Base-by-base conservation (phyloP, 1,140 invertebrate species). In the Sesamia nonagrioides region DNA sequence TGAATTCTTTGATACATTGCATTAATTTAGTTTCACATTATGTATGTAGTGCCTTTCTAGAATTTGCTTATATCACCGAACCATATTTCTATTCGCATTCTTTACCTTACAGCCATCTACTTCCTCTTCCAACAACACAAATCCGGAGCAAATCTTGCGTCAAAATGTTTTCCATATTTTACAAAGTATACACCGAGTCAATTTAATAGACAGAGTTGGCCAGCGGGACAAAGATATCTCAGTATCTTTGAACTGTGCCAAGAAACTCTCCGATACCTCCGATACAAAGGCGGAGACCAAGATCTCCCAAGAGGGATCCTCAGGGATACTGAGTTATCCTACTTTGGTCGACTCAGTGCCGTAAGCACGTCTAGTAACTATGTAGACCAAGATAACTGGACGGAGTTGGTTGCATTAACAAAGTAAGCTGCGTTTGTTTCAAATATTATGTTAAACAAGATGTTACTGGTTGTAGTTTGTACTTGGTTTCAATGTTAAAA, bases 101-200 rank as follows among this genome's bases (percentile, higher is more conserved):
- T 7, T 8, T 42, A 11, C n/a, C 18, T 18, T 48, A 48, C 33
- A 27, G 13, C 17, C 18, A 13, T 63, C 60, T 33, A 40, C 18
- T 2, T 50, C 18, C 42, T 42, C 42, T 27, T 69, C 42, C 27
- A 37, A 61, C 60, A 37, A 27, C 42, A 69, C 5, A 50, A 69
- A 69, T n/a, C 33, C 42, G 66, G 66, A 69, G 27, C 66, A 69
- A 69, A 69, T 48, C 66, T 48, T 33, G 66, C 66, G 33, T 48
- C 66, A 69, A 69, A 69, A 69, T 69, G 11, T 69, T 69, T 69
- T 50, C 42, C 66, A 69, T 69, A 69, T 69, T 69, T 69, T 69
- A 69, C 15, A 69, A 69, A 69, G 66, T 42, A 69, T 69, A 69
- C 50, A 69, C 42, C 17, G 42, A 69, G 42, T 48, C 66, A 42